phyloP scores from a whole-genome alignment of 1,140 invertebrate genomes.

The Micrasema minimum region DNA sequence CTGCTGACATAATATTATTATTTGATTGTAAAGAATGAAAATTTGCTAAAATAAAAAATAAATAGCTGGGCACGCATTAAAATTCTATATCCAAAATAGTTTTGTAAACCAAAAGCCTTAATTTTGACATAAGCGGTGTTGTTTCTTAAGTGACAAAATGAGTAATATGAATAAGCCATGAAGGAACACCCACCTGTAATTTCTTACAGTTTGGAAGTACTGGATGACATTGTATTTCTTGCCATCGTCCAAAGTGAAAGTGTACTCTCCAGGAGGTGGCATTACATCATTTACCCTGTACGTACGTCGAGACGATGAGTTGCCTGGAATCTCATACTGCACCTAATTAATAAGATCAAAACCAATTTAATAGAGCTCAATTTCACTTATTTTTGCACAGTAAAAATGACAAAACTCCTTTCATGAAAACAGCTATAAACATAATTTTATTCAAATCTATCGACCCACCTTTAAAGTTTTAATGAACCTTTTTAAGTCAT shows the following conservation, averaged over 20 bases:
- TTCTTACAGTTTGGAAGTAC: slow-evolving; percentile 63
- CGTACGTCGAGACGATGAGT: slow-evolving; percentile 51
- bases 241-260: slow-evolving; percentile 60
- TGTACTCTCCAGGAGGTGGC: slow-evolving; percentile 54
- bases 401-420: too few relatives aligned
- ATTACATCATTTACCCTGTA: slow-evolving; percentile 68
- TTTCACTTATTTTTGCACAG: not conserved
- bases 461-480: slow-evolving; percentile 56
- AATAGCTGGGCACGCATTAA: too few relatives aligned
- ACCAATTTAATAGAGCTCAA: not conserved
- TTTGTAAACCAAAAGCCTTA: too few relatives aligned
- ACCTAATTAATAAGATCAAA: slow-evolving; percentile 59
- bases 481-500: slow-evolving; percentile 47
- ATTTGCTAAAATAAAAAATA: too few relatives aligned
- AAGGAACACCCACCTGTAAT: slow-evolving; percentile 45
- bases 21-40: too few relatives aligned
- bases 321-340: slow-evolving; percentile 64
- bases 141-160: too few relatives aligned
- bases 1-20: too few relatives aligned
- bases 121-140: too few relatives aligned
- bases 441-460: too few relatives aligned
- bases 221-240: slow-evolving; percentile 60
- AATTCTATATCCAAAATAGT: too few relatives aligned
- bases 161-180: too few relatives aligned
- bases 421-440: too few relatives aligned